Evolutionary conservation across 1,140 invertebrate species (phyloP).

Genomic region (Halictus rubicundus): DNA sequence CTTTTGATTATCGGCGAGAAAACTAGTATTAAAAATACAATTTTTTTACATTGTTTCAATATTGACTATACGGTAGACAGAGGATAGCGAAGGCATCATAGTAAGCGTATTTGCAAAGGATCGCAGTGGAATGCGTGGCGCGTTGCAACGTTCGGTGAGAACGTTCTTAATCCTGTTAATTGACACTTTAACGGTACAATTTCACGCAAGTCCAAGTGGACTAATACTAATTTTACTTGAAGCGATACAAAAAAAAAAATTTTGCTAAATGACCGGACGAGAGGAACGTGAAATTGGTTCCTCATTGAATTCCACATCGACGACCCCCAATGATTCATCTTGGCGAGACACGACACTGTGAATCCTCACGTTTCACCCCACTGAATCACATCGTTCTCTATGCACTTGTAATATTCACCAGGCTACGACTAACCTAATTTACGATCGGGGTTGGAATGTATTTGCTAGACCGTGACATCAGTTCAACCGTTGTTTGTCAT

Average conservation of each 20-base stretch:
- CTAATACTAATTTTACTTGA: too few species aligned
- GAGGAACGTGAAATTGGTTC: not conserved
- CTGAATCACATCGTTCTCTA: not conserved
- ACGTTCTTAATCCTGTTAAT: not conserved
- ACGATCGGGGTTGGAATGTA: not conserved
- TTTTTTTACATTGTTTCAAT: not conserved
- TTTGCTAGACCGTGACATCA: not conserved
- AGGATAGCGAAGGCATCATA: not conserved
- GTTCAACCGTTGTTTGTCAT: not conserved
- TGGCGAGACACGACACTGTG: not conserved
- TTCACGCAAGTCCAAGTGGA: too few species aligned
- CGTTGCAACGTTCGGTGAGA: too few species aligned
- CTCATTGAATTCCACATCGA: not conserved
- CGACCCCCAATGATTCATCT: not conserved
- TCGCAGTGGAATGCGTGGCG: not conserved
- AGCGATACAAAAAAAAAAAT: not conserved
- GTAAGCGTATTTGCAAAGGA: slow-evolving; percentile 21
- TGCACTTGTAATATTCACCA: slow-evolving; percentile 1
- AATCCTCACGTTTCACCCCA: not conserved
- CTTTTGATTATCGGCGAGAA: slow-evolving; percentile 36
- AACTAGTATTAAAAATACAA: not conserved
- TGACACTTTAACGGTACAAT: too few species aligned
- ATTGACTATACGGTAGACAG: slow-evolving; percentile 4
- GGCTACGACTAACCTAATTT: not conserved
- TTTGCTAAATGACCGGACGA: not conserved